Base-by-base conservation (phyloP, 2,797 vertebrate species). In the Oryzias sinensis region DNA sequence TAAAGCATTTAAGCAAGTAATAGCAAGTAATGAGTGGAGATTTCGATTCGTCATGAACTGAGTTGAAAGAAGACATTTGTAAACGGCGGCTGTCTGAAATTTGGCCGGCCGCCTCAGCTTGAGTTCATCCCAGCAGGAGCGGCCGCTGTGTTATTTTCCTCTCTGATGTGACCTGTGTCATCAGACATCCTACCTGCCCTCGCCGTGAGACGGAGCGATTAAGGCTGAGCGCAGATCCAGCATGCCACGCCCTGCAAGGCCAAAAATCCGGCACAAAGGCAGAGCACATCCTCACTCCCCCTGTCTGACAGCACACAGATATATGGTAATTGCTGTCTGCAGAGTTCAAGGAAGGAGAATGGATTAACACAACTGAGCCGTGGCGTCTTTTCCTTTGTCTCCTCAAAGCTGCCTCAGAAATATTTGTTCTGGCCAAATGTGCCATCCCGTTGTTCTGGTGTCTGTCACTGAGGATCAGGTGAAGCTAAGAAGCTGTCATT, bases 401-500 rank as follows among this genome's bases (percentile, higher is more conserved):
- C 48, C 51, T 56, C 24, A 4, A 2, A 43, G 14, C 47, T 0
- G 8, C 50, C 48, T 62, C 43, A 14, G 8, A 72, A 64, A 45
- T 70, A 49, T 64, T 62, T 53, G 58, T 74, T 69, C 53, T 55
- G 75, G 49, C 53, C 48, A 73, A 65, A 70, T 71, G 60, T 61
- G 64, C 62, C 57, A 58, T 65, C 45, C 56, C 37, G 53, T 64
- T 75, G 33, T 15, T 61, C 25, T 65, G 41, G 44, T 43, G 47
- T 63, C 60, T 74, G 72, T 79, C 75, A 62, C 53, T 55, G 62
- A 43, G 67, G 63, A 76, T 81, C 76, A 73, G 49, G 59, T 56
- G 70, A 63, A 69, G 68, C 71, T 58, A 79, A 65, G 61, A 69
- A 51, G 53, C 68, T 81, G 83, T 87, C 86, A 79, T 61, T 66